Conservation (phyloP, 1,140 invertebrate genomes). For the Drosophila chauvacae region DNA sequence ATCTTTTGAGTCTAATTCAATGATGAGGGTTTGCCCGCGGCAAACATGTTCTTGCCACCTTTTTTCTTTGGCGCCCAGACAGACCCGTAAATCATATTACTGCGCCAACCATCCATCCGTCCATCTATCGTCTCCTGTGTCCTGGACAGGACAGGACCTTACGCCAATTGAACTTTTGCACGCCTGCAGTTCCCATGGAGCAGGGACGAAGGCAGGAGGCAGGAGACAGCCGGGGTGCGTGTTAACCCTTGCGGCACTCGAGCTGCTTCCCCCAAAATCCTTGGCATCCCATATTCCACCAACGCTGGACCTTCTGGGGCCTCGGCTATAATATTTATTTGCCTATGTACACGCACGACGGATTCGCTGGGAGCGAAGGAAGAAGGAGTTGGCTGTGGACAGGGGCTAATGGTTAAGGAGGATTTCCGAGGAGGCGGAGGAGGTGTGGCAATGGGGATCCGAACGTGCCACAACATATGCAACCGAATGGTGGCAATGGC, state of each 20-base stretch:
- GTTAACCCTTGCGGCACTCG: slow-evolving; percentile 25
- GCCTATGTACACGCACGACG: slow-evolving; percentile 42
- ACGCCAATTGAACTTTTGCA: slow-evolving; percentile 43
- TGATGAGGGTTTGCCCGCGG: slow-evolving; percentile 8
- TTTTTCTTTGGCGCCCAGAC: slow-evolving; percentile 14
- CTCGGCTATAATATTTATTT: slow-evolving; percentile 50
- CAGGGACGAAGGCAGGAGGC: too few species aligned
- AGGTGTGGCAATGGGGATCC: not conserved
- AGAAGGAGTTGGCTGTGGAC: not conserved
- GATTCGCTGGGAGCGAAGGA: slow-evolving; percentile 9
- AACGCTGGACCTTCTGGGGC: slow-evolving; percentile 4
- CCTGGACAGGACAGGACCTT: slow-evolving; percentile 30
- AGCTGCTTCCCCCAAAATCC: not conserved
- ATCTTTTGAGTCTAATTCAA: not conserved
- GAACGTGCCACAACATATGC: slow-evolving; percentile 43
- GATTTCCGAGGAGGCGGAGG: not conserved
- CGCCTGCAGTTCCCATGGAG: slow-evolving; percentile 16
- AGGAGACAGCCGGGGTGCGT: not conserved
- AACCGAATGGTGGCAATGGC: slow-evolving; percentile 46
- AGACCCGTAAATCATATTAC: slow-evolving; percentile 69
- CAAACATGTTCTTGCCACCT: not conserved
- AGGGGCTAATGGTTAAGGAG: not conserved
- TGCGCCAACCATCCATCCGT: slow-evolving; percentile 10
- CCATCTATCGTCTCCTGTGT: slow-evolving; percentile 10
- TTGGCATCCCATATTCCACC: not conserved